Percentiles rank a stretch among this genome's conserved stretches.
These are phyloP conservation scores for Siniperca knerii DNA, from an alignment of 2,113 vertebrate genomes.

Conservation along the genomic window DNA sequence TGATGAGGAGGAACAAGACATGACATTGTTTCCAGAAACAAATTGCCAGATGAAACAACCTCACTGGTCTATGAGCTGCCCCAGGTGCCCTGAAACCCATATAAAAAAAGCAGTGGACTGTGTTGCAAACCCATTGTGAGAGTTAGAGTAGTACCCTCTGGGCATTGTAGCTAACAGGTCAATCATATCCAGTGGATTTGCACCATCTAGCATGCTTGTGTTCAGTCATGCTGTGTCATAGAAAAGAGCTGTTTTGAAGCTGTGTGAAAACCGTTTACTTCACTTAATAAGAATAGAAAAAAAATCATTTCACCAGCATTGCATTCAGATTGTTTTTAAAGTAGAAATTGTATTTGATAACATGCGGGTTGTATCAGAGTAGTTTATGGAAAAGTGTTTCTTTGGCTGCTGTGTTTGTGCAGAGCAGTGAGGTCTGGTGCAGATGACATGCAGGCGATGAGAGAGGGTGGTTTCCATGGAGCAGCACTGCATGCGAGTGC, in stretches of 20 bases:
- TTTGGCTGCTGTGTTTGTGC: slow-evolving; percentile 49
- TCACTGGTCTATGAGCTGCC: slow-evolving; percentile 48
- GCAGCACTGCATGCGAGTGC: slow-evolving; percentile 69
- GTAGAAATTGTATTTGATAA: background rate
- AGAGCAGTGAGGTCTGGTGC: slow-evolving; percentile 39
- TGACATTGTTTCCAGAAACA: slow-evolving; percentile 69
- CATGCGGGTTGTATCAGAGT: background rate
- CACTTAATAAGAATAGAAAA: background rate
- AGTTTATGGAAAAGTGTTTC: slow-evolving; percentile 34
- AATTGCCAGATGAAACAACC: slow-evolving; percentile 61
- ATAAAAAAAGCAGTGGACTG: slow-evolving; percentile 60
- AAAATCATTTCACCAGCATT: background rate
- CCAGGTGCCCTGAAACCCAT: slow-evolving; percentile 50
- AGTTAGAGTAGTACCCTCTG: slow-evolving; percentile 35
- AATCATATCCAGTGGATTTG: slow-evolving; percentile 50
- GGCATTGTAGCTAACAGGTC: slow-evolving; percentile 62
- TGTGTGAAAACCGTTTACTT: background rate
- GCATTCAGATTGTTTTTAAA: background rate
- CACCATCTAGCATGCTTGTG: slow-evolving; percentile 12
- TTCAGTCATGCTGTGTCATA: slow-evolving; percentile 6
- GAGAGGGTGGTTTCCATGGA: slow-evolving; percentile 80
- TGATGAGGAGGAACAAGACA: slow-evolving; percentile 68
- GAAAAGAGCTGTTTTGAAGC: background rate
- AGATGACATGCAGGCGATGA: slow-evolving; percentile 58
- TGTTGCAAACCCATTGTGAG: slow-evolving; percentile 45